A percentile compares a stretch with the other conserved stretches of the same genome.
phyloP scores from a whole-genome alignment of 2,888 invertebrate genomes.

The Drosophila koepferae region DNA sequence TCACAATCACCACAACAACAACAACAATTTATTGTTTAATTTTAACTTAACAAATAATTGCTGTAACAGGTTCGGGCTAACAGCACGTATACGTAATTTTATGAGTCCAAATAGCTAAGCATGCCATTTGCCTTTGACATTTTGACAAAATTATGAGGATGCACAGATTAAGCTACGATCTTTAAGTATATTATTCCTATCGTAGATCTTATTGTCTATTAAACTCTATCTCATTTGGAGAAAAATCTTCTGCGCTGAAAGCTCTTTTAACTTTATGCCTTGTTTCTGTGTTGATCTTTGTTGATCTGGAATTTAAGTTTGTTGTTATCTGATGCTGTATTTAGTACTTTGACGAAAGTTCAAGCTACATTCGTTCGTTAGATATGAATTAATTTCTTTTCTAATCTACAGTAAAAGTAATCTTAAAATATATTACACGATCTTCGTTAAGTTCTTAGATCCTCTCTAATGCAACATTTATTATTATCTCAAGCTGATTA shows the following conservation, averaged over 20 bases:
- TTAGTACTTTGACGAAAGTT: not conserved
- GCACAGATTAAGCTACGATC: not conserved
- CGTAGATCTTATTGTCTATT: slow-evolving; percentile 5
- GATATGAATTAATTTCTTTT: not conserved
- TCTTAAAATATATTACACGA: not conserved
- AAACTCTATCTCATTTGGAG: not conserved
- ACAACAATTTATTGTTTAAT: slow-evolving; percentile 61
- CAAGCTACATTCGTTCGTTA: not conserved
- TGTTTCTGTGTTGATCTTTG: not conserved
- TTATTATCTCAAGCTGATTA: not conserved
- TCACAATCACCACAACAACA: slow-evolving; percentile 68
- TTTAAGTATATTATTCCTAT: not conserved
- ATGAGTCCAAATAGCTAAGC: slow-evolving; percentile 34
- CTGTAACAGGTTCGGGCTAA: slow-evolving; percentile 57
- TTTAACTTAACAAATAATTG: slow-evolving; percentile 50
- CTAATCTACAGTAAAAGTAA: not conserved
- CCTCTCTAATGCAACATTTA: not conserved
- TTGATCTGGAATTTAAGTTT: not conserved
- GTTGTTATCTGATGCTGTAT: not conserved
- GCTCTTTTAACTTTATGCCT: not conserved
- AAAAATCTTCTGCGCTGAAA: not conserved
- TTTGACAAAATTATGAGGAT: not conserved
- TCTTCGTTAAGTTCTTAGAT: not conserved
- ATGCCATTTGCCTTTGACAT: slow-evolving; percentile 43
- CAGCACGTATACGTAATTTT: slow-evolving; percentile 57